These are phyloP conservation scores for Bufotes viridis DNA, from an alignment of 2,797 vertebrate genomes.

Conservation along the genomic window DNA sequence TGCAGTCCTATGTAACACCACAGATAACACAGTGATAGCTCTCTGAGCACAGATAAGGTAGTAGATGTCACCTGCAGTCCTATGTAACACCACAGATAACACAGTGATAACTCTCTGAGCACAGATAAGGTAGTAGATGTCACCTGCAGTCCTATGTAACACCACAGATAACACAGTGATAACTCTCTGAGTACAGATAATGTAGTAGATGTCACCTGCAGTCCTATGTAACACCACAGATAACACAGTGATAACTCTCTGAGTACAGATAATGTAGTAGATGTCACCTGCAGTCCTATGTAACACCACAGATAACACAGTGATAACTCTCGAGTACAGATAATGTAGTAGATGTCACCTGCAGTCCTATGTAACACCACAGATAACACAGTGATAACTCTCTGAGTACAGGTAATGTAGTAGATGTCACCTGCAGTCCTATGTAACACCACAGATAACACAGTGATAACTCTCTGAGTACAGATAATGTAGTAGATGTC, in stretches of 20 bases:
- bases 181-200: conserved; percentile 7
- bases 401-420: background rate
- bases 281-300: background rate
- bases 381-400: background rate
- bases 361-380: background rate
- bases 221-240: background rate
- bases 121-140: background rate
- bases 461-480: background rate
- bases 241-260: background rate
- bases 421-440: background rate
- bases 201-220: background rate
- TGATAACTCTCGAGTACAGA: background rate
- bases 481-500: background rate
- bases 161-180: background rate
- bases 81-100: background rate
- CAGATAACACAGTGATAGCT: background rate
- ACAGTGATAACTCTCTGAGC: background rate
- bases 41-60: background rate
- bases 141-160: background rate
- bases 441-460: background rate
- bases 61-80: background rate
- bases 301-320: background rate
- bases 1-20: background rate
- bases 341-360: background rate
- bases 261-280: background rate